phyloP scores from a whole-genome alignment of 2,113 vertebrate genomes.

The Sebastes schlegelii region DNA sequence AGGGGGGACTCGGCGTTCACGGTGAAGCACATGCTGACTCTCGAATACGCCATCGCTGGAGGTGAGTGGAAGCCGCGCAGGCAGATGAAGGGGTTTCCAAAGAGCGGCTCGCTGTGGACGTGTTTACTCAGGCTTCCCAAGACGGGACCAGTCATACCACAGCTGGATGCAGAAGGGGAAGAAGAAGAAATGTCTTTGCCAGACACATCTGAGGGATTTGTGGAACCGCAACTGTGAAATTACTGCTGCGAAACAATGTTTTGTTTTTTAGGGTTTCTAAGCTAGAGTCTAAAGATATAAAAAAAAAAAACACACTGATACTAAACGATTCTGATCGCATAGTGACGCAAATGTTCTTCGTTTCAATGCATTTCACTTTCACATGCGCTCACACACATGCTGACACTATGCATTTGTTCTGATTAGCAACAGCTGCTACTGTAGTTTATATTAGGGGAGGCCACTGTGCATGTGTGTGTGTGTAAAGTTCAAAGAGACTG shows the following conservation, averaged over 20 bases:
- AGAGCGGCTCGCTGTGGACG: conserved; percentile 91
- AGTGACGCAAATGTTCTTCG: neutral
- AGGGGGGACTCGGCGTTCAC: conserved; percentile 91
- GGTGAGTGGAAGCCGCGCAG: conserved; percentile 88
- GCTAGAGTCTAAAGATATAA: neutral
- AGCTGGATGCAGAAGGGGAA: conserved; percentile 47
- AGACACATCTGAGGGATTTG: conserved; percentile 55
- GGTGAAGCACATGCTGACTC: conserved; percentile 91
- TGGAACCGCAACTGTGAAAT: conserved; percentile 62
- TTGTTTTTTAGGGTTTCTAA: conserved; percentile 16
- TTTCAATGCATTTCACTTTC: conserved; percentile 25
- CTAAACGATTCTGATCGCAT: neutral
- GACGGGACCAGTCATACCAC: conserved; percentile 58
- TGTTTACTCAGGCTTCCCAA: conserved; percentile 91
- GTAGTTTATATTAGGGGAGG: conserved; percentile 68
- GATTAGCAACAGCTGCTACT: conserved; percentile 83
- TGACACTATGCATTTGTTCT: conserved; percentile 66
- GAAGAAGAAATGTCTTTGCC: conserved; percentile 56
- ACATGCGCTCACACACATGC: conserved; percentile 42
- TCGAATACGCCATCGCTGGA: conserved; percentile 87
- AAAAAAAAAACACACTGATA: neutral
- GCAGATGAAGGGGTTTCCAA: conserved; percentile 91
- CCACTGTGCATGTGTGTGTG: conserved; percentile 46
- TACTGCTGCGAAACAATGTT: conserved; percentile 15
- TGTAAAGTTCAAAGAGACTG: conserved; percentile 78